Conservation (phyloP, 2,888 invertebrate genomes). For the Eupeodes luniger region DNA sequence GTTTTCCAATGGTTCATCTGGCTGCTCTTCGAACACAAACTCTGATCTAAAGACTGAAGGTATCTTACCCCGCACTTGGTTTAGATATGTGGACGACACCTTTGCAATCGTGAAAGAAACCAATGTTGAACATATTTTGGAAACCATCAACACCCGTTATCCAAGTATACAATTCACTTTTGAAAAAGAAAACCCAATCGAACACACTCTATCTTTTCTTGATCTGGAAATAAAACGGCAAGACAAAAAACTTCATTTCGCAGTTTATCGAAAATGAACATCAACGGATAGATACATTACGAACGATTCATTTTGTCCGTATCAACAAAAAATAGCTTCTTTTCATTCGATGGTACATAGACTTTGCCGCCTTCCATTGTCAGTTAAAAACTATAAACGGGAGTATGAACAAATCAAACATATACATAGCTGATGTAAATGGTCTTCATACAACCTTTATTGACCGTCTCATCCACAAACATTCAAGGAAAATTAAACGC, state of each 20-base stretch:
- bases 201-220: background rate
- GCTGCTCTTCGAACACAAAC: too few relatives aligned
- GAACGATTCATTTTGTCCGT: too few relatives aligned
- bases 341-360: too few relatives aligned
- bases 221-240: background rate
- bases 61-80: too few relatives aligned
- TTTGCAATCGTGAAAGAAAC: too few relatives aligned
- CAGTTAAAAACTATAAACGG: too few relatives aligned
- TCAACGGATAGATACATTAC: background rate
- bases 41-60: too few relatives aligned
- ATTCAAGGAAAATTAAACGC: background rate
- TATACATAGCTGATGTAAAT: background rate
- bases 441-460: background rate
- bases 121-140: background rate
- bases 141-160: background rate
- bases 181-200: background rate
- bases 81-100: too few relatives aligned
- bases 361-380: too few relatives aligned
- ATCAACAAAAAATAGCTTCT: too few relatives aligned
- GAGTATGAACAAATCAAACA: background rate
- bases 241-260: conserved; percentile 1
- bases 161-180: background rate
- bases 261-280: background rate
- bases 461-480: background rate
- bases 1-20: too few relatives aligned